These are phyloP conservation scores for Sturnus vulgaris DNA, from an alignment of 2,113 vertebrate species.

Conservation along the genomic window DNA sequence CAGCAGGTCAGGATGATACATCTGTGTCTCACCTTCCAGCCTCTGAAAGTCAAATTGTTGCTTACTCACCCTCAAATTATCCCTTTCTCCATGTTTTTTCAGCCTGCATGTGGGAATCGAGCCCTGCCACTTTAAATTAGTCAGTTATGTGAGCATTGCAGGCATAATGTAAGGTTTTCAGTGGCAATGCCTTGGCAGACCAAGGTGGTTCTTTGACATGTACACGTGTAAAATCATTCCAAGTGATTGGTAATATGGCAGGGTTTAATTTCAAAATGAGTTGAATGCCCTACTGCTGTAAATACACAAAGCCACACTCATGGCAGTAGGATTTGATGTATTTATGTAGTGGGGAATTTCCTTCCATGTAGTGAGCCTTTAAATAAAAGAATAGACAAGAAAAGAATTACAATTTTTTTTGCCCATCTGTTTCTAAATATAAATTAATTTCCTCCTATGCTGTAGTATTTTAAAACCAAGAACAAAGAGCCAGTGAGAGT, in stretches of 20 bases:
- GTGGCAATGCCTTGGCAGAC: background rate
- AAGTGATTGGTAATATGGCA: background rate
- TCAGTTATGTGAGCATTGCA: background rate
- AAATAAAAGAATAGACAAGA: background rate
- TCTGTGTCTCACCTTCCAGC: background rate
- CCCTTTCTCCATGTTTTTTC: background rate
- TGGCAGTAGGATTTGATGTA: background rate
- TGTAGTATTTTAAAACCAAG: constrained; percentile 1
- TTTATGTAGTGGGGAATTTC: background rate
- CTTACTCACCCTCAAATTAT: background rate
- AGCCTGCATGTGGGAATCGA: background rate
- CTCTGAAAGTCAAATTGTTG: background rate
- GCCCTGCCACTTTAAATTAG: background rate
- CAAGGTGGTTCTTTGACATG: background rate
- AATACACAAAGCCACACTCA: background rate
- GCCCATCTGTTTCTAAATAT: background rate
- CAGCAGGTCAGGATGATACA: background rate
- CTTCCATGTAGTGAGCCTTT: background rate
- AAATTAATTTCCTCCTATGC: background rate
- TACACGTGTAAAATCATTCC: background rate
- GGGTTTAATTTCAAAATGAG: background rate
- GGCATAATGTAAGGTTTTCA: background rate
- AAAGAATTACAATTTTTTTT: background rate
- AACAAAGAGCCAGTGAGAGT: constrained; percentile 16
- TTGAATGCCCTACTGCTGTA: background rate